Conservation (phyloP, 2,888 invertebrate species). For the Tenthredo amoena region DNA sequence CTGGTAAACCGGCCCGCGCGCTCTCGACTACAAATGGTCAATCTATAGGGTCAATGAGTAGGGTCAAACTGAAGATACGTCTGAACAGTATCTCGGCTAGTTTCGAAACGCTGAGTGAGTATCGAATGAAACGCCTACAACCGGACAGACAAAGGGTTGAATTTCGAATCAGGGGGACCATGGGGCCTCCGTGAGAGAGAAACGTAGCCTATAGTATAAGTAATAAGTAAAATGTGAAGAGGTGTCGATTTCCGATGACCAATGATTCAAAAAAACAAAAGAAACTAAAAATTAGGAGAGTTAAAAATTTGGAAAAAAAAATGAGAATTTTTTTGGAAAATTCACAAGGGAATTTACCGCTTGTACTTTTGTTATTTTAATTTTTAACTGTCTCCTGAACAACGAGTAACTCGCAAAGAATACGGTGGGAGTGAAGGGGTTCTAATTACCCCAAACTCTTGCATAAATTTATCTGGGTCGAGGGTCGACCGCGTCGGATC, state of each 20-base stretch:
- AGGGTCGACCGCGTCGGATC: conserved; percentile 10
- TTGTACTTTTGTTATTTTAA: conserved; percentile 19
- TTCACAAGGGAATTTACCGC: neutral
- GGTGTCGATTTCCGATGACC: neutral
- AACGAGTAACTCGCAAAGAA: conserved; percentile 4
- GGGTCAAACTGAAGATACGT: conserved; percentile 46
- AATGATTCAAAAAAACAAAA: neutral
- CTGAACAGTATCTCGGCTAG: conserved; percentile 4
- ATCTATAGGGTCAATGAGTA: conserved; percentile 51
- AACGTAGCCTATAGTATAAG: neutral
- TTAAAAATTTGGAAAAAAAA: neutral
- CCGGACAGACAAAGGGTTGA: conserved; percentile 12
- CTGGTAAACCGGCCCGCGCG: conserved; percentile 36
- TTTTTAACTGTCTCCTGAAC: neutral
- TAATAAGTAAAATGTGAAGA: neutral
- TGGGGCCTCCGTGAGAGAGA: neutral
- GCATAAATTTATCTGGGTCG: conserved; percentile 43
- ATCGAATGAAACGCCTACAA: conserved; percentile 10
- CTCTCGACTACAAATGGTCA: conserved; percentile 47
- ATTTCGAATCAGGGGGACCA: neutral
- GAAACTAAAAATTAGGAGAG: neutral
- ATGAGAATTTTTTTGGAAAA: neutral
- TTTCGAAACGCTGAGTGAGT: conserved; percentile 9
- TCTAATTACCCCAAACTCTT: conserved; percentile 42
- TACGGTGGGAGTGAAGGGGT: conserved; percentile 20